Evolutionary conservation across 2,888 invertebrate genomes (phyloP).

Genomic region (Cremastinae sp.): DNA sequence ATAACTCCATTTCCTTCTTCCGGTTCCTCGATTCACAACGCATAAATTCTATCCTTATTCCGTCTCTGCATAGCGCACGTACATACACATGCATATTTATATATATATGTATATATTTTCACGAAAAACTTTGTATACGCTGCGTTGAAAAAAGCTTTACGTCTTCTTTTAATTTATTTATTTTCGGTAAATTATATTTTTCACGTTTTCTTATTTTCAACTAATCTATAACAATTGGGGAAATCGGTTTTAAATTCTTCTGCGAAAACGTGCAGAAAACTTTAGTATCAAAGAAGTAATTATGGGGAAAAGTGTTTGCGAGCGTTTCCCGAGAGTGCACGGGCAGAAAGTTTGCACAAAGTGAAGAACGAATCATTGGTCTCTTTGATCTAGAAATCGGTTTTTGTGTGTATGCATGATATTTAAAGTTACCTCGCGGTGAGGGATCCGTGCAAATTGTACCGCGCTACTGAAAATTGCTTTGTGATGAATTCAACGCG

Average conservation of each 20-base stretch:
- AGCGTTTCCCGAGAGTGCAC: neutral
- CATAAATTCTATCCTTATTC: constrained; percentile 49
- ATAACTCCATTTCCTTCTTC: constrained; percentile 58
- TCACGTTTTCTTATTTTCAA: too few relatives aligned
- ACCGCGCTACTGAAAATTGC: constrained; percentile 19
- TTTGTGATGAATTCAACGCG: constrained; percentile 27
- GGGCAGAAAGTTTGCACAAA: neutral
- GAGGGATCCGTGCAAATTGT: constrained; percentile 34
- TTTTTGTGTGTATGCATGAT: constrained; percentile 8
- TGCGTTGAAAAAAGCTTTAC: constrained; percentile 19
- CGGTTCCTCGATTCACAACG: constrained; percentile 50
- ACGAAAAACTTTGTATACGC: neutral
- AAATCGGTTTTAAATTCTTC: too few relatives aligned
- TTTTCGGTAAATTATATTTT: neutral
- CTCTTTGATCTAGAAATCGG: constrained; percentile 42
- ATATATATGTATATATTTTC: constrained; percentile 17
- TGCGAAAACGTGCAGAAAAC: too few relatives aligned
- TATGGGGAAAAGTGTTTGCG: neutral
- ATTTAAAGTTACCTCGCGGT: constrained; percentile 37
- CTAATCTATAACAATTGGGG: too few relatives aligned
- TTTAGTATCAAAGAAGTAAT: neutral
- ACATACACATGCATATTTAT: too few relatives aligned
- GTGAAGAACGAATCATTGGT: constrained; percentile 18
- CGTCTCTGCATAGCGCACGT: too few relatives aligned
- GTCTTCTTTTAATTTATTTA: constrained; percentile 8